Percentiles rank a stretch among this genome's conserved stretches.
Conservation (phyloP, 2,797 vertebrate genomes). For the Danio jaintianensis region DNA sequence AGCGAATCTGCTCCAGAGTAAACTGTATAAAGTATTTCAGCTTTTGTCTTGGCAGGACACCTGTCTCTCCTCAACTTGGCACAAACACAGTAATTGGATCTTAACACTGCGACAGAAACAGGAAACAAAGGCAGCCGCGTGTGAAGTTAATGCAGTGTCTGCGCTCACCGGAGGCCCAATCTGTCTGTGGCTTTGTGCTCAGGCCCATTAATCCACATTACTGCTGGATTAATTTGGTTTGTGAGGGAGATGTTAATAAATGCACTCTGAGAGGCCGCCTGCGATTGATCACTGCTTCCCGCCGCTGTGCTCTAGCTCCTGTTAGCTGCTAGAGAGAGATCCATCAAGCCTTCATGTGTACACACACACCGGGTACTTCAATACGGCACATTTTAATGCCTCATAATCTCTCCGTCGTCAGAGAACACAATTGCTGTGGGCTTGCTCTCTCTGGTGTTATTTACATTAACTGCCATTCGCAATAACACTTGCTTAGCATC, state of each 20-base stretch:
- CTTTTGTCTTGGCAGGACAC: constrained; percentile 53
- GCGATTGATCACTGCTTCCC: constrained; percentile 55
- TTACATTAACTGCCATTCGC: constrained; percentile 1
- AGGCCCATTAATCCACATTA: constrained; percentile 65
- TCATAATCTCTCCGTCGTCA: constrained; percentile 54
- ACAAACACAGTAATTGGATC: constrained; percentile 50
- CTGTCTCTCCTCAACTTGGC: constrained; percentile 39
- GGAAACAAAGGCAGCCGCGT: constrained; percentile 56
- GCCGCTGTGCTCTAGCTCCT: constrained; percentile 13
- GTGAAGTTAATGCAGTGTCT: constrained; percentile 45
- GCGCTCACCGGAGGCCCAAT: constrained; percentile 52
- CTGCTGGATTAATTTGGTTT: constrained; percentile 65
- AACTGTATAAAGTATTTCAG: constrained; percentile 22
- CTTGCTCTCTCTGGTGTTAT: constrained; percentile 35
- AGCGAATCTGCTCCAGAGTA: constrained; percentile 12
- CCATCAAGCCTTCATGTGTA: constrained; percentile 32
- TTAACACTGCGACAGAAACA: constrained; percentile 37
- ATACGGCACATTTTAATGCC: constrained; percentile 53
- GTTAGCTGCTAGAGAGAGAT: constrained; percentile 33
- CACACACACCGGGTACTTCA: constrained; percentile 39
- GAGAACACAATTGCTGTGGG: constrained; percentile 50
- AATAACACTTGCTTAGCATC: constrained; percentile 33
- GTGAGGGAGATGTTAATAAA: constrained; percentile 61
- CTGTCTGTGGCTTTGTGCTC: constrained; percentile 54
- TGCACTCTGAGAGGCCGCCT: constrained; percentile 48